These are phyloP conservation scores for Lepidochrysops patricia DNA, from an alignment of 2,888 invertebrate genomes.

Conservation along the genomic window DNA sequence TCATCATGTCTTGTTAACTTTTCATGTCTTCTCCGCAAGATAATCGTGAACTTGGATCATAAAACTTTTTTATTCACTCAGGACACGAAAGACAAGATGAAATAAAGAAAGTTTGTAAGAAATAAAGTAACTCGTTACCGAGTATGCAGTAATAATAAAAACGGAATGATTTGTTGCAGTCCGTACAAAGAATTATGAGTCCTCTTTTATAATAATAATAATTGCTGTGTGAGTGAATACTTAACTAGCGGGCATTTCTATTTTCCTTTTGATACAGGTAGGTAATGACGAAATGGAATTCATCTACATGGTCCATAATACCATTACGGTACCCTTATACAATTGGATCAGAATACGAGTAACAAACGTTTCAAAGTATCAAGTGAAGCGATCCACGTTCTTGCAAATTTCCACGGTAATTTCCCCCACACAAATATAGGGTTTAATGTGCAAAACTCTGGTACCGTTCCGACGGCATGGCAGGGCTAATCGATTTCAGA, in stretches of 20 bases:
- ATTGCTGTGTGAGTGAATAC: too few species aligned
- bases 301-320: too few species aligned
- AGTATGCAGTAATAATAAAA: not conserved
- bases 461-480: conserved; percentile 11
- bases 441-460: conserved; percentile 13
- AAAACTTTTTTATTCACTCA: not conserved
- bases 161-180: too few species aligned
- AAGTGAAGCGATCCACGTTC: not conserved
- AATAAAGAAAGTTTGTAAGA: not conserved
- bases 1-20: not conserved
- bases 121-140: not conserved
- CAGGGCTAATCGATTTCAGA: conserved; percentile 20
- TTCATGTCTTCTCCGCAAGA: not conserved
- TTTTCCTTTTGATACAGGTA: too few species aligned
- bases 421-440: conserved; percentile 4
- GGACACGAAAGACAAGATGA: not conserved
- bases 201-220: too few species aligned
- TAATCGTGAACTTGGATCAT: not conserved
- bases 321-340: not conserved
- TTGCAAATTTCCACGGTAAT: conserved; percentile 7
- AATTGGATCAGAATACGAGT: not conserved
- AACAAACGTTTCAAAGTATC: not conserved
- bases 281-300: too few species aligned
- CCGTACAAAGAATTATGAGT: too few species aligned
- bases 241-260: too few species aligned